phyloP scores from a whole-genome alignment of 2,888 invertebrate species.

The Lasiommata megera region DNA sequence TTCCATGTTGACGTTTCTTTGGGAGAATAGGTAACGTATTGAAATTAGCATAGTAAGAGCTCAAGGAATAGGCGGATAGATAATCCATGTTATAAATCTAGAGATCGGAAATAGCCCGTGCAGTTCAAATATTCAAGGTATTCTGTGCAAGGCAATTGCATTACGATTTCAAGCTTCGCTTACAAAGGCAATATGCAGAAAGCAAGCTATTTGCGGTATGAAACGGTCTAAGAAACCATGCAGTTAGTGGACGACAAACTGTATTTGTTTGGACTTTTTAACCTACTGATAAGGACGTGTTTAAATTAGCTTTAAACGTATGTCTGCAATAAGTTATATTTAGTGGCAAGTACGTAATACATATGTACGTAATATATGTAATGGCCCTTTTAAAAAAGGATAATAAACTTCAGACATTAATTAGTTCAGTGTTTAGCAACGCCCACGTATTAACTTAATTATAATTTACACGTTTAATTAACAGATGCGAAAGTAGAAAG shows the following conservation, averaged over 20 bases:
- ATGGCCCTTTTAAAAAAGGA: too few relatives aligned
- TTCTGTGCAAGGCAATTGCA: slow-evolving; percentile 22
- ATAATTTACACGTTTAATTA: background rate
- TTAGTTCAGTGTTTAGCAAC: background rate
- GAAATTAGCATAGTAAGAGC: background rate
- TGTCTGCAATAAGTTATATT: too few relatives aligned
- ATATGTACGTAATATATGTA: too few relatives aligned
- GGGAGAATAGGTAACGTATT: too few relatives aligned
- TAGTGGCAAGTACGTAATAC: too few relatives aligned
- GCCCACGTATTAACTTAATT: background rate
- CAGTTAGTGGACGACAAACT: slow-evolving; percentile 14
- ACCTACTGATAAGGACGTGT: background rate
- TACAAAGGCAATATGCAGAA: slow-evolving; percentile 26
- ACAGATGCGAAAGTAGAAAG: background rate
- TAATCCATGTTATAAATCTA: slow-evolving; percentile 5
- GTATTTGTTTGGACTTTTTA: slow-evolving; percentile 2
- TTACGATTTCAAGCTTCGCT: slow-evolving; percentile 24
- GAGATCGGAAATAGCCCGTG: slow-evolving; percentile 15
- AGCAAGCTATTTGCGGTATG: slow-evolving; percentile 24
- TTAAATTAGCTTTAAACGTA: too few relatives aligned
- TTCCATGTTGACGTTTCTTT: too few relatives aligned
- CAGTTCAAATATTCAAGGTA: slow-evolving; percentile 24
- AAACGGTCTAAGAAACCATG: slow-evolving; percentile 25
- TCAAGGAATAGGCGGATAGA: background rate
- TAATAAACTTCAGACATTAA: background rate